phyloP scores from a whole-genome alignment of 2,113 vertebrate genomes.

The Poicephalus gulielmi region DNA sequence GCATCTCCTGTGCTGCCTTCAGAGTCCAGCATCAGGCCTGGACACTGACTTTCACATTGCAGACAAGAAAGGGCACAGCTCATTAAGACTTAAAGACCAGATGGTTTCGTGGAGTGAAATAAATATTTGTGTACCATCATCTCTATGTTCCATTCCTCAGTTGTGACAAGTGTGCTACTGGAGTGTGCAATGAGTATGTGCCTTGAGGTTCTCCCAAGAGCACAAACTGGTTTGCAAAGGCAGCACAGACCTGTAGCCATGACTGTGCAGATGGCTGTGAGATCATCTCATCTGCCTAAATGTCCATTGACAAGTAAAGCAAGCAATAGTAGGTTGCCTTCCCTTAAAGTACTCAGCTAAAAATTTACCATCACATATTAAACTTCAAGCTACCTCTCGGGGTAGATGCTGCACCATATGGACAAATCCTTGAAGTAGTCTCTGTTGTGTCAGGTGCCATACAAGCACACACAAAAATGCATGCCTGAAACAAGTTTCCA shows the following conservation, averaged over 20 bases:
- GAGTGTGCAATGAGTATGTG: too few species aligned
- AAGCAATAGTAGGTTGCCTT: neutral
- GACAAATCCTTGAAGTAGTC: neutral
- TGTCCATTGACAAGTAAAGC: neutral
- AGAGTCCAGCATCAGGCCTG: neutral
- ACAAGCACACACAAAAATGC: neutral
- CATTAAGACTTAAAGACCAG: neutral
- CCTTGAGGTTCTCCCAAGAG: neutral
- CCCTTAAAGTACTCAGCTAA: neutral
- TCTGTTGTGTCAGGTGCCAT: neutral
- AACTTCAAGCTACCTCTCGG: neutral
- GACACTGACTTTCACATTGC: neutral
- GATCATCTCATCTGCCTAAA: neutral
- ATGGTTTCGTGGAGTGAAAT: neutral
- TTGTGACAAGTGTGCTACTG: rapidly evolving
- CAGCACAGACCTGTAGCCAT: neutral
- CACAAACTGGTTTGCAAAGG: neutral
- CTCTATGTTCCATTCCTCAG: neutral
- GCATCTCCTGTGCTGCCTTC: neutral
- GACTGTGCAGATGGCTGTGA: neutral
- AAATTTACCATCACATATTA: neutral
- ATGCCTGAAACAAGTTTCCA: neutral
- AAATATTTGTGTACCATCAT: neutral
- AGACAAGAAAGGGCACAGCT: neutral
- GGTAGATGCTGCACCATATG: neutral